phyloP scores from a whole-genome alignment of 2,113 vertebrate genomes.

The Butorides virescens region DNA sequence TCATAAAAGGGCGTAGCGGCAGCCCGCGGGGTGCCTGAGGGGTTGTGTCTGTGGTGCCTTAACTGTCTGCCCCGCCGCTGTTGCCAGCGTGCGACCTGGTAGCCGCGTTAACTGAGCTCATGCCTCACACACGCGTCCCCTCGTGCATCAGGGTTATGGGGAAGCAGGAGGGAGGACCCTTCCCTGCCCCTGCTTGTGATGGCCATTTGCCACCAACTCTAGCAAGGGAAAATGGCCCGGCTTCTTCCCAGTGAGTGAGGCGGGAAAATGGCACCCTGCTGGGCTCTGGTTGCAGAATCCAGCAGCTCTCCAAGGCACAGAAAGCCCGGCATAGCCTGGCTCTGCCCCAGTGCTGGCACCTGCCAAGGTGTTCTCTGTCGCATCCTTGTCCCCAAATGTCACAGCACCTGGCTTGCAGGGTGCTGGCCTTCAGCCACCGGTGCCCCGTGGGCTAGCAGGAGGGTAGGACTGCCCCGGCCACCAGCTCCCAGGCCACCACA shows the following conservation, averaged over 20 bases:
- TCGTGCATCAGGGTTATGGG: rapidly evolving
- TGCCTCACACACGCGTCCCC: too few species aligned
- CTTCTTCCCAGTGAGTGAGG: rapidly evolving
- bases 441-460: rapidly evolving
- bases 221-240: rapidly evolving
- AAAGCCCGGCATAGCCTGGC: too few species aligned
- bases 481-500: rapidly evolving
- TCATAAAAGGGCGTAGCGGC: too few species aligned
- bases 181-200: not conserved
- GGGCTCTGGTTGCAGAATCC: not conserved
- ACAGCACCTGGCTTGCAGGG: rapidly evolving
- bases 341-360: not conserved
- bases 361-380: rapidly evolving
- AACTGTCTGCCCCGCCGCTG: not conserved
- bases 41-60: too few species aligned
- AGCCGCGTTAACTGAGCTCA: not conserved
- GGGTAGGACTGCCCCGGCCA: not conserved
- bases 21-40: rapidly evolving
- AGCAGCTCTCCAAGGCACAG: not conserved
- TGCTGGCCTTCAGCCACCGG: not conserved
- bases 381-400: rapidly evolving
- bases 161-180: not conserved
- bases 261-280: too few species aligned
- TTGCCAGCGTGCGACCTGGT: rapidly evolving
- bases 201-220: rapidly evolving